Base-by-base conservation (phyloP, 2,797 vertebrate genomes). In the Characodon lateralis region DNA sequence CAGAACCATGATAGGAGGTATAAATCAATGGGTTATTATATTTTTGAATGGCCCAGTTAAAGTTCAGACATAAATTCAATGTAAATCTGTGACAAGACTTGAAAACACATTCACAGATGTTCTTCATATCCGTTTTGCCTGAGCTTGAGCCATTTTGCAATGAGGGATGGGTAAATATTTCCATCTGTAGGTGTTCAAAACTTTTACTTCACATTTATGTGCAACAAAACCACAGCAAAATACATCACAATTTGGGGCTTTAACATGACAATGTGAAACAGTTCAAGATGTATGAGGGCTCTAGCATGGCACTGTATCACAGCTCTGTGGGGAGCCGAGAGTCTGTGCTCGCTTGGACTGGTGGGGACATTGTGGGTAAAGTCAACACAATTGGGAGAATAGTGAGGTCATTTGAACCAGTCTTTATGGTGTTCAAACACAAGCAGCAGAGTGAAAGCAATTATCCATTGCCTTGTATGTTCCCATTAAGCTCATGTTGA, bases 261-360 rank as follows among this genome's bases (percentile, higher is more conserved):
- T 46, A 68, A 68, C 9, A 35, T 10, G 31, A 39, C 20, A 6
- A 12, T 43, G 10, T 24, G 10, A 43, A 68, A 43, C 39, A 28
- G 6, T 39, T 22, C 18, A 0, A 65, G 8, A 16, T 0, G 7
- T 39, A 35, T 0, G 3, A 14, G 12, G 7, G 12, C 65, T n/a
- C n/a, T 41, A 68, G 65, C 65, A 16, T 68, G 65, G 5, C 24
- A 41, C 39, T 24, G 2, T 13, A 14, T 85, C 83, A 87, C 74
- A 86, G 74, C 81, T 80, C 53, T 76, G 78, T 66, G 16, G 72
- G 74, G 76, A 85, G 75, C 88, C 74, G 65, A 75, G 70, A 84
- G 77, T 83, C 80, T 83, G 72, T 66, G 73, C 83, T 83, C 71
- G 55, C 78, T 86, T 83, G 78, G 81, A 88, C 74, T 85, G 78